A percentile compares a stretch with the other conserved stretches of the same genome.
These are phyloP conservation scores for Cherax destructor DNA, from an alignment of 1,140 invertebrate genomes.

Conservation along the genomic window DNA sequence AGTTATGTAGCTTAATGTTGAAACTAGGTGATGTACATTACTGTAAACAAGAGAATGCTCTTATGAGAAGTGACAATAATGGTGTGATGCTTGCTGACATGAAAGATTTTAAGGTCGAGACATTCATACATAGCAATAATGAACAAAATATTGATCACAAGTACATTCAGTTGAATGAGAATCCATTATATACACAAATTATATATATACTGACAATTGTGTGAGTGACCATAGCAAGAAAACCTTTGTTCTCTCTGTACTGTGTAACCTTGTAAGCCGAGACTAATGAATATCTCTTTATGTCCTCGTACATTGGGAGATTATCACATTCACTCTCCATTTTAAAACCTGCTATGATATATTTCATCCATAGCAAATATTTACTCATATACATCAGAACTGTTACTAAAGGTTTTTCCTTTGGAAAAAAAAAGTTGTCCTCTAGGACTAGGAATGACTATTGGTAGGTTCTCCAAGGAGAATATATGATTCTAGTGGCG, in stretches of 20 bases:
- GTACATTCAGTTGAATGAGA: not conserved
- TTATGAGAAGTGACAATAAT: not conserved
- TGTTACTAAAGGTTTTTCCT: not conserved
- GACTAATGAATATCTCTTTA: not conserved
- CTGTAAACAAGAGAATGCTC: not conserved
- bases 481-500: constrained; percentile 44
- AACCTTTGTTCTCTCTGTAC: constrained; percentile 9
- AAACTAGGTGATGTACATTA: not conserved
- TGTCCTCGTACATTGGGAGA: not conserved
- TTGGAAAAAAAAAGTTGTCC: not conserved
- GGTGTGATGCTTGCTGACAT: not conserved
- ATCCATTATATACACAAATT: not conserved
- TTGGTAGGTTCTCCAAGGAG: constrained; percentile 32
- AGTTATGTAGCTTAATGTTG: not conserved
- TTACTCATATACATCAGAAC: not conserved
- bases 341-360: not conserved
- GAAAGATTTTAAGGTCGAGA: not conserved
- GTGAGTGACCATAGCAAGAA: constrained; percentile 25
- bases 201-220: not conserved
- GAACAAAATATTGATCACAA: not conserved
- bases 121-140: not conserved
- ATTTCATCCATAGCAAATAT: constrained; percentile 1
- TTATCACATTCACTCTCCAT: not conserved
- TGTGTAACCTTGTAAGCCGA: not conserved
- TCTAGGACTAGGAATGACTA: constrained; percentile 21